Base-by-base conservation (phyloP, 2,888 invertebrate genomes). In the Drosophila subsilvestris region DNA sequence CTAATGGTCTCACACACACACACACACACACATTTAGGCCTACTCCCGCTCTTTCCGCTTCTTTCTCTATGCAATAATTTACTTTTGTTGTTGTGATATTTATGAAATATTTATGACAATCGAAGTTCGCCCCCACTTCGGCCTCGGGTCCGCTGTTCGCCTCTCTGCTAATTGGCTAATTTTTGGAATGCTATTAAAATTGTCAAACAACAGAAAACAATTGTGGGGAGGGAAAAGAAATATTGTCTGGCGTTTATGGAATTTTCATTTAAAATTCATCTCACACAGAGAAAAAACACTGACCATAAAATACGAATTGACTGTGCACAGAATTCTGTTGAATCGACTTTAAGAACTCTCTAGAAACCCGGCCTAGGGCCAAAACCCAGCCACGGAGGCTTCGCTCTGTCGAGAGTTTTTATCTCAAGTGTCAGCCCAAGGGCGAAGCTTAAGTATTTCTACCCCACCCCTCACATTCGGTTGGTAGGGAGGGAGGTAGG, bases 371-470 rank as follows among this genome's bases (percentile, higher is more conserved):
- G 61, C 72, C 59, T n/a, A 25, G 17, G 27, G 43, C 18, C 43
- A 47, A 60, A 48, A n/a, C 6, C 43, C 44, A 58, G 59, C 50
- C 25, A 57, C 22, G 45, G 53, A 50, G 48, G 58, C 61, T 58
- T 54, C 44, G 57, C 57, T 65, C 61, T 76, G 77, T 69, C 77
- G 60, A 63, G 71, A 54, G 60, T 70, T 68, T 69, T 58, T 58
- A 63, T 66, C 61, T 68, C 22, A 79, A 78, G 77, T 84, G 74
- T 74, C 74, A 63, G 79, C 74, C 72, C 79, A 84, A 84, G 81
- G 81, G 76, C 81, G 71, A 74, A 72, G 63, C 73, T 63, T 63
- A 72, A 72, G 73, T 42, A 72, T 57, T 32, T 20, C 67, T 32
- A 32, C 12, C 37, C 37, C 37, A 14, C 14, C 7, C 0, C 37